These are phyloP conservation scores for Alces alces DNA, from an alignment of 2,113 vertebrate genomes.

Conservation along the genomic window DNA sequence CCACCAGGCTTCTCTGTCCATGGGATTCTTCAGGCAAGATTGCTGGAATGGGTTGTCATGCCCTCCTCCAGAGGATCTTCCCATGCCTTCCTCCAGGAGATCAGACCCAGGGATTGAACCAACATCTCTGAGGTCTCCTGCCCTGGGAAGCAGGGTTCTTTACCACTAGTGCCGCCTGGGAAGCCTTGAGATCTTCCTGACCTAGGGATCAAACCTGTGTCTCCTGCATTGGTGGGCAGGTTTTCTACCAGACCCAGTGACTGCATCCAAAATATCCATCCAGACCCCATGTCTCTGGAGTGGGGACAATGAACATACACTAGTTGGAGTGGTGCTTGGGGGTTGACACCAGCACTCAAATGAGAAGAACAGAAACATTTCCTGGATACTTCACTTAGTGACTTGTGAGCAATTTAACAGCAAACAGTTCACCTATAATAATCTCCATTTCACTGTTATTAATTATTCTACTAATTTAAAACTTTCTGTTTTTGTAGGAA, in stretches of 20 bases:
- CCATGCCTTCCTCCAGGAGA: not conserved
- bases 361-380: not conserved
- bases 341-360: not conserved
- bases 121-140: not conserved
- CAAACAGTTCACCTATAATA: not conserved
- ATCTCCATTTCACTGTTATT: not conserved
- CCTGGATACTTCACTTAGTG: not conserved
- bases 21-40: not conserved
- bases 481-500: not conserved
- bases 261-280: not conserved
- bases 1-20: not conserved
- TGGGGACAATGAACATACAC: too few relatives aligned
- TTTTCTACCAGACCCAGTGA: not conserved
- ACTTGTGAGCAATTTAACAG: not conserved
- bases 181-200: not conserved
- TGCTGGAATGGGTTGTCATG: not conserved
- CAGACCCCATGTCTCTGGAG: too few relatives aligned
- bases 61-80: not conserved
- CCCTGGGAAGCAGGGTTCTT: not conserved
- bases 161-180: not conserved
- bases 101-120: not conserved
- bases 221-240: not conserved
- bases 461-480: not conserved
- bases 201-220: not conserved
- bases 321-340: accelerated